Base-by-base conservation (phyloP, 2,797 vertebrate genomes). In the Steatocranus sp. region DNA sequence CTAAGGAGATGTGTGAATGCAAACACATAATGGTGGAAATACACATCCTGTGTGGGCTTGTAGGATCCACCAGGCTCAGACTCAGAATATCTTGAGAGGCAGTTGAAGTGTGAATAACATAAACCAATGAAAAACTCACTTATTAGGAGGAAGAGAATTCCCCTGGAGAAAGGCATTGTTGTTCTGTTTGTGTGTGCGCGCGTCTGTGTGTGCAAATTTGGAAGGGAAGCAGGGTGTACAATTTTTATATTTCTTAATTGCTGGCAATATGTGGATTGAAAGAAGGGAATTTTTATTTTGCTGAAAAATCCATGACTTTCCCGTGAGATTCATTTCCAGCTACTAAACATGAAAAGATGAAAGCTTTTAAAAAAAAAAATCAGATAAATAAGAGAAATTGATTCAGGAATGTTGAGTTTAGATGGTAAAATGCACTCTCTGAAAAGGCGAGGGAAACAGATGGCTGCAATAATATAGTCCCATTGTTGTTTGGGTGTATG, bases 171-270 rank as follows among this genome's bases (percentile, higher is more conserved):
- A 86, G 78, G 61, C 38, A 38, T 78, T 75, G 76, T 85, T 49
- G 54, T 49, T 68, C 0, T 68, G 66, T 73, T 30, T 68, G 20
- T 70, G 38, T 68, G 78, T 8, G 5, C 17, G 2, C 27, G 11
- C 11, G 1, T 66, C n/a, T 66, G 78, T 25, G 7, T 8, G 7
- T 18, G 1, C 25, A 6, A 56, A 56, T 56, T 78, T 11, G 4
- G 11, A 53, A 32, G 32, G 18, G 17, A 80, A 78, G 32, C 76
- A 14, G 27, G 34, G 66, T 79, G 25, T 77, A 36, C 78, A 56
- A 54, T 86, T 83, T 84, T 70, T 78, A 49, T 74, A 75, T 83
- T 80, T 80, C 30, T 32, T 85, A 84, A 87, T 85, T 87, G 78
- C 53, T 56, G 36, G 68, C 74, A 86, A 79, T 34, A 68, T 25